Conservation (phyloP, 2,888 invertebrate species). For the Lottia scabra region DNA sequence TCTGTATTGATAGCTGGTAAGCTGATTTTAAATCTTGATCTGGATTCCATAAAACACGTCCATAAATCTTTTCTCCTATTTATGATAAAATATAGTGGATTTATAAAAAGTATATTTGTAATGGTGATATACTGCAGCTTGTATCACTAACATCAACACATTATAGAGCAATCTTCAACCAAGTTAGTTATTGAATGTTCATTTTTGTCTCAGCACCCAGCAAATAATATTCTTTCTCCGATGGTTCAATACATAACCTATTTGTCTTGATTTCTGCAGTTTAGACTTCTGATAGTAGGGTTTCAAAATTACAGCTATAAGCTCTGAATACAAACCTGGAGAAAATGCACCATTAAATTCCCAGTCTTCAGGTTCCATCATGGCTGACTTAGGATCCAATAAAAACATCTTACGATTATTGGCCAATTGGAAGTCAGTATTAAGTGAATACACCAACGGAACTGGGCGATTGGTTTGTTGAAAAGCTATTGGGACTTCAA, state of each 20-base stretch:
- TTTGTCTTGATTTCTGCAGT: too few relatives aligned
- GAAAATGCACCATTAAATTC: slow-evolving; percentile 63
- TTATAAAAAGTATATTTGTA: too few relatives aligned
- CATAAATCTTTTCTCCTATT: slow-evolving; percentile 63
- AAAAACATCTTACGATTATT: slow-evolving; percentile 65
- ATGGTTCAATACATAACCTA: too few relatives aligned
- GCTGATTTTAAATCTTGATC: slow-evolving; percentile 67
- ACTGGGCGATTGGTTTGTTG: slow-evolving; percentile 69
- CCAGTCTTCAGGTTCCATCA: slow-evolving; percentile 48
- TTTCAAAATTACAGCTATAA: too few relatives aligned
- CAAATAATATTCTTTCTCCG: too few relatives aligned
- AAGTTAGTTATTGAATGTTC: too few relatives aligned
- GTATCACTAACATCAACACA: too few relatives aligned
- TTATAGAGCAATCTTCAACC: too few relatives aligned
- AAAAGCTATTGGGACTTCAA: slow-evolving; percentile 67
- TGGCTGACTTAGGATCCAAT: slow-evolving; percentile 47
- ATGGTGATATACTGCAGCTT: too few relatives aligned
- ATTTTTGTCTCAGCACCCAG: too few relatives aligned
- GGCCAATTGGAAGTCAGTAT: slow-evolving; percentile 68
- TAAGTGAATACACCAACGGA: slow-evolving; percentile 68
- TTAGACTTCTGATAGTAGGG: too few relatives aligned
- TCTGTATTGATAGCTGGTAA: slow-evolving; percentile 66
- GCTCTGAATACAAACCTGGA: slow-evolving; percentile 41
- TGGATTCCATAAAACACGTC: slow-evolving; percentile 69
- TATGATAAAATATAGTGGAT: background rate